These are phyloP conservation scores for Apeltes quadracus DNA, from an alignment of 2,113 vertebrate genomes.

Conservation along the genomic window DNA sequence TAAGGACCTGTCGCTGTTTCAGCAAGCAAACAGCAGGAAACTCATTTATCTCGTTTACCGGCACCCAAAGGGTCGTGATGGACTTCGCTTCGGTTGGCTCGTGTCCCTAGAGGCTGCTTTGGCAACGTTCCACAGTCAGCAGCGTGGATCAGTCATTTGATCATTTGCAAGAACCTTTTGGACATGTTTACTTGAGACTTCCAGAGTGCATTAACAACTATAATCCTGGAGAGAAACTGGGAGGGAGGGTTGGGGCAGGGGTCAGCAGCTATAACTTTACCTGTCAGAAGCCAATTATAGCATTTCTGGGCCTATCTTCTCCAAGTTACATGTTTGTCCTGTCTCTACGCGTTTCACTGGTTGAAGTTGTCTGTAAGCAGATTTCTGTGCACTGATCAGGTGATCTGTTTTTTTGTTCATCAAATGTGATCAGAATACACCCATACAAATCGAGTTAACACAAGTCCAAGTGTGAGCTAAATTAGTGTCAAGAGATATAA, in stretches of 20 bases:
- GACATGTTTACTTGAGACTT: constrained; percentile 13
- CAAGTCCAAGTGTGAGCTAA: not conserved
- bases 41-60: constrained; percentile 18
- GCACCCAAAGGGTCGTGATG: constrained; percentile 19
- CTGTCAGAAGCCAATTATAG: not conserved
- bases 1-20: constrained; percentile 38
- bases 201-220: not conserved
- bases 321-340: too few species aligned
- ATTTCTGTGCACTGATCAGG: not conserved
- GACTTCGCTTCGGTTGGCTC: constrained; percentile 25
- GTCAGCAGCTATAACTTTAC: not conserved
- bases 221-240: not conserved
- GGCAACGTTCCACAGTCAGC: constrained; percentile 4
- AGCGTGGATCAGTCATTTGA: not conserved
- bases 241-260: too few species aligned
- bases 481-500: constrained; percentile 8
- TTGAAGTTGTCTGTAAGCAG: not conserved
- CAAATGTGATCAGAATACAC: not conserved
- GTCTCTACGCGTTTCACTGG: not conserved
- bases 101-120: not conserved
- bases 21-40: constrained; percentile 1
- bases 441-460: not conserved
- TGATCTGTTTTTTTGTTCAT: not conserved
- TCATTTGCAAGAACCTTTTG: constrained; percentile 9
- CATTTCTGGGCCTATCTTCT: not conserved